Evolutionary conservation across 1,140 invertebrate genomes (phyloP).

Genomic region (Musca domestica): DNA sequence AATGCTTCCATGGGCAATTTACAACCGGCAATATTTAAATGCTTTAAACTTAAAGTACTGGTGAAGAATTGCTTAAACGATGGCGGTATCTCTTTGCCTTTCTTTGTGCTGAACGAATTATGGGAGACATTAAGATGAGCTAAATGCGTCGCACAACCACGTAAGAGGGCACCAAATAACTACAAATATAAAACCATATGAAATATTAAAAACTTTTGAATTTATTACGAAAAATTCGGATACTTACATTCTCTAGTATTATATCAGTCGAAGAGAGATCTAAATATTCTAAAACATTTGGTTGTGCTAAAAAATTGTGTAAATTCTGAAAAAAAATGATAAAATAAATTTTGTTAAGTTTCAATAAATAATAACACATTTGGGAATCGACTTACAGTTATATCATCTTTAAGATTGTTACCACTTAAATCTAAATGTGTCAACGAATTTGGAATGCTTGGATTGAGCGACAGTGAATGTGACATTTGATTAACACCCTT

Average conservation of each 20-base stretch:
- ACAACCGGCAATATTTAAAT: conserved; percentile 85
- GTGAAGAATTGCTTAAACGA: conserved; percentile 96
- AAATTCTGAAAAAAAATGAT: conserved; percentile 73
- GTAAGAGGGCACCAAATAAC: conserved; percentile 87
- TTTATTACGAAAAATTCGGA: conserved; percentile 21
- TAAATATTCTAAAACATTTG: conserved; percentile 86
- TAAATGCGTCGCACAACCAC: conserved; percentile 88
- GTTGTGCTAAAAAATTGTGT: conserved; percentile 90
- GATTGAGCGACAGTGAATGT: conserved; percentile 76
- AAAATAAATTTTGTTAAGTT: conserved; percentile 20
- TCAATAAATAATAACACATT: background rate
- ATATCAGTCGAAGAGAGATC: conserved; percentile 91
- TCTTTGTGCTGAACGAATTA: conserved; percentile 85
- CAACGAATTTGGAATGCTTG: conserved; percentile 69
- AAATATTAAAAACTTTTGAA: conserved; percentile 24
- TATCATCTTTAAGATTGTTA: conserved; percentile 86
- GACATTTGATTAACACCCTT: conserved; percentile 87
- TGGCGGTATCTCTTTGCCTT: conserved; percentile 83
- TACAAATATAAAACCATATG: conserved; percentile 47
- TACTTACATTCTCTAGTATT: conserved; percentile 86
- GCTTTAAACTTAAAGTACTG: conserved; percentile 79
- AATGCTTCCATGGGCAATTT: conserved; percentile 89
- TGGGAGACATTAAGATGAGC: conserved; percentile 78
- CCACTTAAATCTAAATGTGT: conserved; percentile 78
- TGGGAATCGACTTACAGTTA: conserved; percentile 73